Percentiles rank a stretch among this genome's conserved stretches.
These are phyloP conservation scores for Xenopus borealis DNA, from an alignment of 2,113 vertebrate genomes.

Conservation along the genomic window DNA sequence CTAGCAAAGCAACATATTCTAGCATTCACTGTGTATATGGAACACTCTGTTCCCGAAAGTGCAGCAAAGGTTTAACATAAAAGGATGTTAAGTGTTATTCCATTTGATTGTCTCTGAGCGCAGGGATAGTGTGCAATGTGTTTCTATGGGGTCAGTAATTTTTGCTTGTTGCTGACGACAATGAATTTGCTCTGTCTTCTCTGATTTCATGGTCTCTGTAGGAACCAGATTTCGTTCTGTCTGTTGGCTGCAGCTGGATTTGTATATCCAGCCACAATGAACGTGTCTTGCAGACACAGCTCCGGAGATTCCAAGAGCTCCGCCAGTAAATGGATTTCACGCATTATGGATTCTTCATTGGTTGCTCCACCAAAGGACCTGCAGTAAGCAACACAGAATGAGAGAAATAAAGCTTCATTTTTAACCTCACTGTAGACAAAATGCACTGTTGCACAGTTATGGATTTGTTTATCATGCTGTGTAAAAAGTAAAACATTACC, in stretches of 20 bases:
- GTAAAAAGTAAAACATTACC: too few relatives aligned
- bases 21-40: too few relatives aligned
- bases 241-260: constrained; percentile 77
- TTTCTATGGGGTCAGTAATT: background rate
- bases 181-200: background rate
- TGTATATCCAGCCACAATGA: constrained; percentile 84
- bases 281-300: constrained; percentile 65
- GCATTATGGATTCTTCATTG: constrained; percentile 76
- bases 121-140: background rate
- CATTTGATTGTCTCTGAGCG: background rate
- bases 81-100: too few relatives aligned
- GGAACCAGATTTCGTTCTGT: constrained; percentile 85
- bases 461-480: too few relatives aligned
- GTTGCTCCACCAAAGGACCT: constrained; percentile 77
- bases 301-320: constrained; percentile 70
- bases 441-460: too few relatives aligned
- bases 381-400: background rate
- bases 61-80: too few relatives aligned
- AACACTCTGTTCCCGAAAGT: too few relatives aligned
- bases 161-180: background rate
- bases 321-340: constrained; percentile 67
- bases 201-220: constrained; percentile 66
- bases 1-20: too few relatives aligned
- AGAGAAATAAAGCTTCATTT: too few relatives aligned
- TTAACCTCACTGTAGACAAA: too few relatives aligned